phyloP scores from a whole-genome alignment of 2,797 vertebrate species.

The Orientallactaga sibirica region DNA sequence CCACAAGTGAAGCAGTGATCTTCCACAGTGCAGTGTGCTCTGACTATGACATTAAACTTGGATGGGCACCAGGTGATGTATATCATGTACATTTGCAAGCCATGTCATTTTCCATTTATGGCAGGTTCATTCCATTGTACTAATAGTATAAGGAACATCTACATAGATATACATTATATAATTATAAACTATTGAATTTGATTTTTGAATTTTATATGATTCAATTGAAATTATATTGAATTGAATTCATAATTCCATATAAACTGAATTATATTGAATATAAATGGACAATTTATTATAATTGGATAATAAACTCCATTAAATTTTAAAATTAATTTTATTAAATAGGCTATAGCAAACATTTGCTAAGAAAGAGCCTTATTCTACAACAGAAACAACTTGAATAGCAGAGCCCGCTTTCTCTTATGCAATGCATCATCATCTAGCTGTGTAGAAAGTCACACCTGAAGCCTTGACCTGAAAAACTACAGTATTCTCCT shows the following conservation, averaged over 20 bases:
- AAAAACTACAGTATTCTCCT: neutral
- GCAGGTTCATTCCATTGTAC: neutral
- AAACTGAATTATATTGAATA: neutral
- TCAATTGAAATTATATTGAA: neutral
- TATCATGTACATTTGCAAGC: neutral
- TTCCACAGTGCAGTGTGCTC: neutral
- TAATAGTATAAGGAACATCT: too few species aligned
- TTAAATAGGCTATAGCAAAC: neutral
- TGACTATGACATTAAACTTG: neutral
- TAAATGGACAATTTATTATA: neutral
- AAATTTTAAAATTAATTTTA: neutral
- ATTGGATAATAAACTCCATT: neutral
- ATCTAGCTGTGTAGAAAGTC: neutral
- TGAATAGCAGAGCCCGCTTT: neutral
- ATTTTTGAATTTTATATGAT: neutral
- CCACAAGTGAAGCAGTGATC: neutral
- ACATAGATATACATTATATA: neutral
- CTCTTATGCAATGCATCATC: neutral
- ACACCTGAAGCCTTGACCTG: neutral
- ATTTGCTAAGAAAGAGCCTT: neutral
- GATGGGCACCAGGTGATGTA: neutral
- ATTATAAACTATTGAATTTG: neutral
- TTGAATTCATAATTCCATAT: neutral
- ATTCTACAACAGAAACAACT: neutral
- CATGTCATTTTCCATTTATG: neutral